phyloP scores from a whole-genome alignment of 2,888 invertebrate species.

The Ophion ellenae region DNA sequence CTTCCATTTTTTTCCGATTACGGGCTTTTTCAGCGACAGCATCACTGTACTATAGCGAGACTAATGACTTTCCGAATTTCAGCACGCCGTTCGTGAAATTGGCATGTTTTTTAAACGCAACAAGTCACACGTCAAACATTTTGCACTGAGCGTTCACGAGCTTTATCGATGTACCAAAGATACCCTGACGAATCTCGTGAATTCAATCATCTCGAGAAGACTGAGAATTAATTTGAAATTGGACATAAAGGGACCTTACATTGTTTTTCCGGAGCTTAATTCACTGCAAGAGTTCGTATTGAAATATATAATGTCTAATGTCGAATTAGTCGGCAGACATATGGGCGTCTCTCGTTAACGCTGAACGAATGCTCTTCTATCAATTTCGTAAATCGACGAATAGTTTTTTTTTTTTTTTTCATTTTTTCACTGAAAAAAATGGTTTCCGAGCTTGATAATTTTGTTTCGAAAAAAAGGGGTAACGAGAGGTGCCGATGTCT shows the following conservation, averaged over 20 bases:
- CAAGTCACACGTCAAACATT: slow-evolving; percentile 84
- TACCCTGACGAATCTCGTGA: slow-evolving; percentile 82
- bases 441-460: not conserved
- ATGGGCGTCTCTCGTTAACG: not conserved
- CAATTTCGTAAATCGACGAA: not conserved
- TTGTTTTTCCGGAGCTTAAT: slow-evolving; percentile 91
- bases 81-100: slow-evolving; percentile 90
- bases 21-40: too few species aligned
- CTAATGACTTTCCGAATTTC: slow-evolving; percentile 71
- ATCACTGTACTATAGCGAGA: not conserved
- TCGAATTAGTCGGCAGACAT: not conserved
- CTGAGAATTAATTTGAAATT: slow-evolving; percentile 89
- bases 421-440: not conserved
- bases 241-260: slow-evolving; percentile 90
- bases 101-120: slow-evolving; percentile 88
- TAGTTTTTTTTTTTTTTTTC: too few species aligned
- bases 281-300: slow-evolving; percentile 87
- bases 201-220: slow-evolving; percentile 85
- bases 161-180: slow-evolving; percentile 78
- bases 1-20: too few species aligned
- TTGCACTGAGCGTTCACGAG: slow-evolving; percentile 78
- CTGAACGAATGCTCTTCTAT: not conserved
- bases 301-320: not conserved
- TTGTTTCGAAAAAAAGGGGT: not conserved
- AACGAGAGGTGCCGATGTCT: not conserved